Evolutionary conservation across 2,113 vertebrate species (phyloP).

Genomic region (Muntiacus reevesi): DNA sequence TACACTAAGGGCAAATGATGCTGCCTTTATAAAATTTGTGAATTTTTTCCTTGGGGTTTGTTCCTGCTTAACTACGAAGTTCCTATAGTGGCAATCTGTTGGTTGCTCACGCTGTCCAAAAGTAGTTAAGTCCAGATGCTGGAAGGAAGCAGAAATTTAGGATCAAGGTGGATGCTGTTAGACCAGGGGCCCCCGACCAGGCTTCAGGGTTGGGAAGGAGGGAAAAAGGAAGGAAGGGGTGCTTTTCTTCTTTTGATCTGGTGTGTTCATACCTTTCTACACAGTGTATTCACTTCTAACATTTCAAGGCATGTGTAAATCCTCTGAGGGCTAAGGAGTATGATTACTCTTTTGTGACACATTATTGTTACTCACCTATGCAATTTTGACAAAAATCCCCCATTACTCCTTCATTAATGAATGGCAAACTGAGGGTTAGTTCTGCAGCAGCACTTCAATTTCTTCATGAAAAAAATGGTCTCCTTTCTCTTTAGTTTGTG

Average conservation of each 20-base stretch:
- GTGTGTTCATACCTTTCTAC: constrained; percentile 34
- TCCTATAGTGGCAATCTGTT: not conserved
- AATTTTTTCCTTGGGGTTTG: not conserved
- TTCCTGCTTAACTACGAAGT: constrained; percentile 34
- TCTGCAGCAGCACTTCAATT: constrained; percentile 76
- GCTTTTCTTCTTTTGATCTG: constrained; percentile 4
- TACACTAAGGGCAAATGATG: not conserved
- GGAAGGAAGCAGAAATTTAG: not conserved
- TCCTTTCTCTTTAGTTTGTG: constrained; percentile 69
- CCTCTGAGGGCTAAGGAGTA: constrained; percentile 69
- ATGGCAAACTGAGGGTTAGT: constrained; percentile 73
- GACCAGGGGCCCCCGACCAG: not conserved
- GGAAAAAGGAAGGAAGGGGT: not conserved
- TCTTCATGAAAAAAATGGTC: constrained; percentile 74
- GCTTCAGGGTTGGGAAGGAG: not conserved
- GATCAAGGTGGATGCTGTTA: not conserved
- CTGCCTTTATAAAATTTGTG: not conserved
- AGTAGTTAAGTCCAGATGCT: not conserved
- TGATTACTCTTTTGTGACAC: constrained; percentile 23
- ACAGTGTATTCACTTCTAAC: not conserved
- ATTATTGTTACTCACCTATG: constrained; percentile 51
- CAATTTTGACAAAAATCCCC: constrained; percentile 72
- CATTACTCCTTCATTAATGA: constrained; percentile 74
- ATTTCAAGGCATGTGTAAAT: constrained; percentile 52
- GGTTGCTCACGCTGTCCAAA: not conserved